Evolutionary conservation across 1,140 invertebrate genomes (phyloP).

Genomic region (Drosophila cardini): DNA sequence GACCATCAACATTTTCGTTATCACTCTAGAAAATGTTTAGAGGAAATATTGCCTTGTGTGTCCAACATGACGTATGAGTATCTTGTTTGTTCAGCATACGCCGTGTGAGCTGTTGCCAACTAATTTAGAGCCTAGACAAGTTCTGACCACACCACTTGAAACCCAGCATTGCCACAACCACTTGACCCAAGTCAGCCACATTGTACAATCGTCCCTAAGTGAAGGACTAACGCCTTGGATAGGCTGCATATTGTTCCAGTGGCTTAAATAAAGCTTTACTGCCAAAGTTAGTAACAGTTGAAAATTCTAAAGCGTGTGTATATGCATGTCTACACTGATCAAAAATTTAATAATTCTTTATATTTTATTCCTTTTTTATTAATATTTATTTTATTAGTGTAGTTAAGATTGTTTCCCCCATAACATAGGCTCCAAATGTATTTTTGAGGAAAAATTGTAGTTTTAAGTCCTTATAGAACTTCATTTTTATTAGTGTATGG

Average conservation of each 20-base stretch:
- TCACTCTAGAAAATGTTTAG: neutral
- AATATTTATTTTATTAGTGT: too few species aligned
- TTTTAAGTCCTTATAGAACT: too few species aligned
- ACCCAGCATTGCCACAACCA: constrained; percentile 21
- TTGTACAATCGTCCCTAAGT: constrained; percentile 19
- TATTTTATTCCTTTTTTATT: too few species aligned
- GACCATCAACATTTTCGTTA: constrained; percentile 2
- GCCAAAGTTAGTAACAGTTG: constrained; percentile 53
- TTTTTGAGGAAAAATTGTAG: too few species aligned
- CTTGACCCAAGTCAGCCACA: constrained; percentile 39
- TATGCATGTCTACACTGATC: neutral
- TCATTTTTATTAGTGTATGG: neutral
- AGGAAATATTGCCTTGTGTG: neutral
- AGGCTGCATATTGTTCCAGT: constrained; percentile 66
- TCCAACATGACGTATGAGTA: constrained; percentile 38
- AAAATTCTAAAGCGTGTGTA: constrained; percentile 14
- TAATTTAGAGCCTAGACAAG: constrained; percentile 34
- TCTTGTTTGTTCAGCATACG: constrained; percentile 34
- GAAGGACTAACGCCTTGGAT: constrained; percentile 36
- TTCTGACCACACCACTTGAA: constrained; percentile 16
- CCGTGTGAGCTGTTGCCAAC: constrained; percentile 32
- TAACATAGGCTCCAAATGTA: too few species aligned
- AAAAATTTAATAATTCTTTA: too few species aligned
- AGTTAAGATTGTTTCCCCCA: too few species aligned
- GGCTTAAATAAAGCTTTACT: constrained; percentile 57